phyloP scores from a whole-genome alignment of 2,888 invertebrate genomes.

The Noctua janthe region DNA sequence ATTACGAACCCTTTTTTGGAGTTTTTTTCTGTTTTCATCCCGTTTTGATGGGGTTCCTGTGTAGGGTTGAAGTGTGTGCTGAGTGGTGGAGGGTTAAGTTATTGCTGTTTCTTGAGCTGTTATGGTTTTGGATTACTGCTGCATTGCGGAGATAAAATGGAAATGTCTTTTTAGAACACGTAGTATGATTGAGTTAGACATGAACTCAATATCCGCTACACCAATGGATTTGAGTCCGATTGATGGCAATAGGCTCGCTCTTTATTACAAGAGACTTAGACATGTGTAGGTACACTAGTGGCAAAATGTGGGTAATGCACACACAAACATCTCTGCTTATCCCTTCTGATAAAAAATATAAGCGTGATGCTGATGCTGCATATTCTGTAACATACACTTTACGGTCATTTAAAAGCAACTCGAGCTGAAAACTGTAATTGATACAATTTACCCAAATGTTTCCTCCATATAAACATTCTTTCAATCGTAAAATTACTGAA shows the following conservation, averaged over 20 bases:
- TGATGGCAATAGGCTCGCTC: background rate
- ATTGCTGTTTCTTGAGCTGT: constrained; percentile 31
- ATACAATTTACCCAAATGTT: constrained; percentile 27
- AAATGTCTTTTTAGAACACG: background rate
- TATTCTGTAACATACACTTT: background rate
- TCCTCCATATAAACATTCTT: constrained; percentile 35
- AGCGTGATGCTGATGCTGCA: too few relatives aligned
- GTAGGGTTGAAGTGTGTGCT: constrained; percentile 43
- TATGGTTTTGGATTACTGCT: constrained; percentile 22
- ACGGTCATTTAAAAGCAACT: constrained; percentile 3
- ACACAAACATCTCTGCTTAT: background rate
- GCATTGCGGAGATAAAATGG: background rate
- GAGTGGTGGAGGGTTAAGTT: constrained; percentile 36
- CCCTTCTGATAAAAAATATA: background rate
- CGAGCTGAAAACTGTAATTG: constrained; percentile 19
- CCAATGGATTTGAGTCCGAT: background rate
- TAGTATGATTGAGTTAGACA: background rate
- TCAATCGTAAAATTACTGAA: constrained; percentile 49
- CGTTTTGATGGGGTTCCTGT: constrained; percentile 61
- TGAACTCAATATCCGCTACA: too few relatives aligned
- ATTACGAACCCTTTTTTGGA: constrained; percentile 61
- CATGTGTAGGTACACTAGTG: background rate
- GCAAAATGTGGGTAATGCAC: too few relatives aligned
- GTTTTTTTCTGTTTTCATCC: constrained; percentile 51
- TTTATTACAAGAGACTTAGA: background rate